A percentile compares a stretch with the other conserved stretches of the same genome.
These are phyloP conservation scores for Eurytemora carolleeae DNA, from an alignment of 1,140 invertebrate species.

Conservation along the genomic window DNA sequence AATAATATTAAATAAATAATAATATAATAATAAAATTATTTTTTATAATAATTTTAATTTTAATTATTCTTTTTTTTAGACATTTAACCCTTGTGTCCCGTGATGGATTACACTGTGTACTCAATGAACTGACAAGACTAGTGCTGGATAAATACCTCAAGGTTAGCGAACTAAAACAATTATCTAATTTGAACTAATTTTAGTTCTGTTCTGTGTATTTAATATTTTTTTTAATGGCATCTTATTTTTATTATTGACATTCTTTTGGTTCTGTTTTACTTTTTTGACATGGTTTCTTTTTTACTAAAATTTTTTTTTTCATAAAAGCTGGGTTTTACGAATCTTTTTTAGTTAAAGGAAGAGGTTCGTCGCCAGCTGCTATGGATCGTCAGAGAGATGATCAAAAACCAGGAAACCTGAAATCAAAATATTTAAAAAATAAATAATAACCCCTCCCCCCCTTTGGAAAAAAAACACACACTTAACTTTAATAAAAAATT, in stretches of 20 bases:
- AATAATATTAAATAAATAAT: too few species aligned
- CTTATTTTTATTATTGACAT: neutral
- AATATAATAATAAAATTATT: too few species aligned
- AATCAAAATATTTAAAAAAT: neutral
- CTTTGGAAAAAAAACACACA: neutral
- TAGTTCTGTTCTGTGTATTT: neutral
- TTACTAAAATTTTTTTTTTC: neutral
- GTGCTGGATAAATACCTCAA: constrained; percentile 71
- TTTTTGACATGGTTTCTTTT: neutral
- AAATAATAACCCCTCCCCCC: neutral
- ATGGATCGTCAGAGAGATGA: constrained; percentile 35
- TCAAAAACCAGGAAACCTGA: neutral
- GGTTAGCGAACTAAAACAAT: constrained; percentile 29
- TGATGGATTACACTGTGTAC: constrained; percentile 61
- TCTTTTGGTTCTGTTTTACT: neutral
- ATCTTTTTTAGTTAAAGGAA: constrained; percentile 35
- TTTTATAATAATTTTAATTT: too few species aligned
- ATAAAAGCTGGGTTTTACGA: too few species aligned
- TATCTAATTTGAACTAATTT: neutral
- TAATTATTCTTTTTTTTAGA: too few species aligned
- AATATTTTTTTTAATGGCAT: neutral
- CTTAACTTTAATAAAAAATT: neutral
- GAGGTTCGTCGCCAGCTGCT: constrained; percentile 51
- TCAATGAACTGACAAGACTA: constrained; percentile 56
- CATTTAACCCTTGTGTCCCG: constrained; percentile 56